Percentiles rank a stretch among this genome's conserved stretches.
Conservation (phyloP, 2,113 vertebrate species). For the Oxyura jamaicensis region DNA sequence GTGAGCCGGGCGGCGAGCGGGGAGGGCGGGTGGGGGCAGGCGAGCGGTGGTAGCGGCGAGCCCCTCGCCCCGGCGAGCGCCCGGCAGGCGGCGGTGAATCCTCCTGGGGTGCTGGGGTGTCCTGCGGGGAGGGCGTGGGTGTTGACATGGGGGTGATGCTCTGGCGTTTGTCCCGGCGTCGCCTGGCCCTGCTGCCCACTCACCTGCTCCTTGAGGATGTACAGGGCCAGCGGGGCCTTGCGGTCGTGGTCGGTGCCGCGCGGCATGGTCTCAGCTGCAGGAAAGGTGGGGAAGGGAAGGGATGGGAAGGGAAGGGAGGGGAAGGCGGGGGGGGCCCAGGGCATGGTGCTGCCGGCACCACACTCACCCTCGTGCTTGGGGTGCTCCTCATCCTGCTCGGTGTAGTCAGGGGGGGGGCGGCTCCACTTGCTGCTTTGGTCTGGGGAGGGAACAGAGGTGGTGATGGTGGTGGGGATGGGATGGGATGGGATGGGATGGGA, state of each 20-base stretch:
- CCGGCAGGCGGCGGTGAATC: neutral
- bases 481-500: too few species aligned
- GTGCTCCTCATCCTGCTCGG: conserved; percentile 84
- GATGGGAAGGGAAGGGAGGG: neutral
- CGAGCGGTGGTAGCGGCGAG: conserved; percentile 41
- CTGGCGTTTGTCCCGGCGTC: neutral
- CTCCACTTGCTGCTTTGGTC: conserved; percentile 86
- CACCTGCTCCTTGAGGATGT: conserved; percentile 92
- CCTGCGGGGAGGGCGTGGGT: neutral
- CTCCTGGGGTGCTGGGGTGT: neutral
- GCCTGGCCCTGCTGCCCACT: neutral
- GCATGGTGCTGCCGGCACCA: neutral
- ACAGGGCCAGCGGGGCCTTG: conserved; percentile 89
- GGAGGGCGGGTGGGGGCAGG: neutral
- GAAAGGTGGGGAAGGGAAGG: neutral
- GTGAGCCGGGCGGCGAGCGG: neutral
- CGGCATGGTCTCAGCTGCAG: conserved; percentile 84
- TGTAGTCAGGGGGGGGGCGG: conserved; percentile 79
- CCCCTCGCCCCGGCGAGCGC: neutral
- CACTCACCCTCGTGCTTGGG: conserved; percentile 87
- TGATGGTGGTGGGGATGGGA: neutral
- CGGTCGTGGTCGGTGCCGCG: conserved; percentile 85
- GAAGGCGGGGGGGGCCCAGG: neutral
- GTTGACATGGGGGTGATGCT: neutral
- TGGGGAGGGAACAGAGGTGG: neutral